phyloP scores from a whole-genome alignment of 92 coral and sea anemone genomes.

The Phenganax subtilis region DNA sequence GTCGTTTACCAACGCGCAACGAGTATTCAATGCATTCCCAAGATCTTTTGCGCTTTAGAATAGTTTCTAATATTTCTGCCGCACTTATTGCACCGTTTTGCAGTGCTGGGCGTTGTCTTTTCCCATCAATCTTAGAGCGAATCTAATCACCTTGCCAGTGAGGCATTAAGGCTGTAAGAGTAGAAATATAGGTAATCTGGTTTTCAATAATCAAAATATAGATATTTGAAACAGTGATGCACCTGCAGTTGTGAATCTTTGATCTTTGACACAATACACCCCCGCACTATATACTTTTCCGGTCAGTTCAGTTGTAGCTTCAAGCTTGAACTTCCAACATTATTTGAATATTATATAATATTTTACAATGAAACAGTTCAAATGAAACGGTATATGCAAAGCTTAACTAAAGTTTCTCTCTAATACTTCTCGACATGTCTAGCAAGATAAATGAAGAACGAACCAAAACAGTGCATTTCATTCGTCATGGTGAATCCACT shows the following conservation, averaged over 20 bases:
- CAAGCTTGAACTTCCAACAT: neutral
- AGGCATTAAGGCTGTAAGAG: too few species aligned
- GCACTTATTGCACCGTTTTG: too few species aligned
- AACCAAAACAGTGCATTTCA: constrained; percentile 45
- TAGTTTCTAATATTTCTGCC: too few species aligned
- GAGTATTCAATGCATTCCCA: too few species aligned
- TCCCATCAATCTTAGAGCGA: too few species aligned
- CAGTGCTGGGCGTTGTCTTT: too few species aligned
- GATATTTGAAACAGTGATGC: too few species aligned
- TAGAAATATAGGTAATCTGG: too few species aligned
- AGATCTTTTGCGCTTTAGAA: too few species aligned
- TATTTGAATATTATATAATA: constrained; percentile 16
- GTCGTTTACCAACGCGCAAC: too few species aligned
- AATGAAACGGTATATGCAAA: neutral
- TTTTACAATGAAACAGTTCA: neutral
- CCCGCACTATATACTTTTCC: constrained; percentile 10
- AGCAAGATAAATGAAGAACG: neutral
- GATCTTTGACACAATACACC: neutral
- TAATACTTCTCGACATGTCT: constrained; percentile 2
- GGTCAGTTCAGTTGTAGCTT: neutral
- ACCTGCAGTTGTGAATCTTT: neutral
- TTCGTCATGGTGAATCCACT: constrained; percentile 56
- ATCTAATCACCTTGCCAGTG: too few species aligned
- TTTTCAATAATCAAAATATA: too few species aligned
- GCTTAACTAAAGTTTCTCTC: neutral